These are phyloP conservation scores for Whitmania pigra DNA, from an alignment of 1,140 invertebrate genomes.

Conservation along the genomic window DNA sequence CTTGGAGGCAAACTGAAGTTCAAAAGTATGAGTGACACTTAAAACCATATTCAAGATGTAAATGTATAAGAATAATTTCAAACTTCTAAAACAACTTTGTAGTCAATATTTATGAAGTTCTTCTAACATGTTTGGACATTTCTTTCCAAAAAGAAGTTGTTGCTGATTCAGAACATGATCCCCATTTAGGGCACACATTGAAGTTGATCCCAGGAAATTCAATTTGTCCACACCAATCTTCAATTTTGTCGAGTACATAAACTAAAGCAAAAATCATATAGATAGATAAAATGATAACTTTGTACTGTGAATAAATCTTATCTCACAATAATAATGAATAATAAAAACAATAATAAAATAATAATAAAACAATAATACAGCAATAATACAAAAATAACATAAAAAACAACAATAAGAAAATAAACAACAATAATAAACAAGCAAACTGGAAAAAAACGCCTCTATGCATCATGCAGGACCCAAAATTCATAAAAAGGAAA, in stretches of 20 bases:
- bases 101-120: background rate
- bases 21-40: background rate
- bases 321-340: too few relatives aligned
- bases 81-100: background rate
- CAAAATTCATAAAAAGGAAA: too few relatives aligned
- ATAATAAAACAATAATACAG: too few relatives aligned
- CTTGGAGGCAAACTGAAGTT: slow-evolving; percentile 1
- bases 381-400: too few relatives aligned
- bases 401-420: too few relatives aligned
- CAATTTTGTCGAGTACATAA: background rate
- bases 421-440: too few relatives aligned
- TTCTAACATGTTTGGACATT: slow-evolving; percentile 7
- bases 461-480: too few relatives aligned
- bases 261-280: background rate
- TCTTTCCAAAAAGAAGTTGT: background rate
- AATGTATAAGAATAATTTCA: background rate
- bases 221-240: background rate
- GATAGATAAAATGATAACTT: too few relatives aligned
- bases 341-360: too few relatives aligned
- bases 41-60: background rate
- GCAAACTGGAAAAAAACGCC: too few relatives aligned
- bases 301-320: too few relatives aligned
- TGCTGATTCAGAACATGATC: background rate
- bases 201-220: background rate
- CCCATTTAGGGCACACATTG: background rate